phyloP scores from a whole-genome alignment of 1,140 invertebrate genomes.

The Rhagoletis zephyria region DNA sequence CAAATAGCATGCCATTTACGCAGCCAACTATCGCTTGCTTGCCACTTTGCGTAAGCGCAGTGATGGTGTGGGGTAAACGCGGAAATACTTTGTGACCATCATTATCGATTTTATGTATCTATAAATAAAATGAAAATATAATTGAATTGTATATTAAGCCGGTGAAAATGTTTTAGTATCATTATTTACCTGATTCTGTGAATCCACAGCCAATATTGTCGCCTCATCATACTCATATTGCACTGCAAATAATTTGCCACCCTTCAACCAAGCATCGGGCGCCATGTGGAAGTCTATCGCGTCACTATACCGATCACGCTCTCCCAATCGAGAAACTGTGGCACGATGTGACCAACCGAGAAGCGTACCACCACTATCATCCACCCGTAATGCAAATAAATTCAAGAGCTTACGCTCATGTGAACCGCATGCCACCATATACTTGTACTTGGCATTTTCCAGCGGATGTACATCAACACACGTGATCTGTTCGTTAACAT shows the following conservation, averaged over 20 bases:
- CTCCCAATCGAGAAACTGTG: background rate
- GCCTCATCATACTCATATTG: background rate
- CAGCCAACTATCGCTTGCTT: background rate
- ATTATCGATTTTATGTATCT: conserved; percentile 35
- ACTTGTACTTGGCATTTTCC: conserved; percentile 61
- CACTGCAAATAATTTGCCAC: conserved; percentile 11
- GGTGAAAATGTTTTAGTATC: background rate
- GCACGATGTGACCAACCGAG: background rate
- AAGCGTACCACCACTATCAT: background rate
- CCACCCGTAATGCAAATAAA: conserved; percentile 20
- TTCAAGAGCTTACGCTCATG: background rate
- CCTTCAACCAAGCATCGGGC: conserved; percentile 22
- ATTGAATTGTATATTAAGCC: background rate
- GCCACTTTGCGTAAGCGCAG: background rate
- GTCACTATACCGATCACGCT: background rate
- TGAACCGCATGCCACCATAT: conserved; percentile 63
- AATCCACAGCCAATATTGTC: background rate
- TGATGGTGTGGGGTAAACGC: background rate
- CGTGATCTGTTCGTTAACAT: conserved; percentile 67
- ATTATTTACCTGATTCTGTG: background rate
- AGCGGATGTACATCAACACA: conserved; percentile 67
- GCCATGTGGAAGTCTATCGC: background rate
- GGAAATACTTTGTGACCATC: background rate
- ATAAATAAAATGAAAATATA: background rate
- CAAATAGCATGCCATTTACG: background rate